phyloP scores from a whole-genome alignment of 2,797 vertebrate species.

The Phaenicophaeus curvirostris region DNA sequence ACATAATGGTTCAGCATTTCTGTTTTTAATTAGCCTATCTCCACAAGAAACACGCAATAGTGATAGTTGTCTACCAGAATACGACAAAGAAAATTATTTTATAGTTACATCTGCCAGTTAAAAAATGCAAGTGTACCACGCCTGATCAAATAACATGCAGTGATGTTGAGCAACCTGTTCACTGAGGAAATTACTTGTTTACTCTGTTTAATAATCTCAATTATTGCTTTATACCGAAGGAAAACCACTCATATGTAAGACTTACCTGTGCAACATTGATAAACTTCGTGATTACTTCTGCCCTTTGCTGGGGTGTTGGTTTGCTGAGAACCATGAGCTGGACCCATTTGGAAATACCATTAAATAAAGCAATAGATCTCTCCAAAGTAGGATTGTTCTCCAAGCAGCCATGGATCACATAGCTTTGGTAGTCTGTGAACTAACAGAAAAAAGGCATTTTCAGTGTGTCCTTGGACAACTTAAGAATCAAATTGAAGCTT shows the following conservation, averaged over 20 bases:
- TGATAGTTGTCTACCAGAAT: neutral
- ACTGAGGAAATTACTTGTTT: neutral
- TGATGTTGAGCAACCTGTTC: neutral
- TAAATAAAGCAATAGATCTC: constrained; percentile 95
- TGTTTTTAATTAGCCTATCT: neutral
- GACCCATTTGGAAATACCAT: constrained; percentile 96
- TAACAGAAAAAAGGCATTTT: constrained; percentile 64
- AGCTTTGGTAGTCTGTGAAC: constrained; percentile 97
- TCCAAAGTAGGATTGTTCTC: constrained; percentile 94
- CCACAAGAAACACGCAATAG: neutral
- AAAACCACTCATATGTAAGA: neutral
- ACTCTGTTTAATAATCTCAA: neutral
- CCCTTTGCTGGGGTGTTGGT: constrained; percentile 92
- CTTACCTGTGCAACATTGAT: constrained; percentile 95
- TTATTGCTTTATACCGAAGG: neutral
- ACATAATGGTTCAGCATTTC: neutral
- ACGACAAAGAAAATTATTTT: neutral
- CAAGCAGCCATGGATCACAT: constrained; percentile 92
- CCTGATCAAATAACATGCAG: neutral
- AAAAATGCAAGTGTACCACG: neutral
- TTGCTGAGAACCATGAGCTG: constrained; percentile 98
- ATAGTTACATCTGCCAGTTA: neutral
- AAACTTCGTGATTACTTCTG: constrained; percentile 95
- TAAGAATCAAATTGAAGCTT: neutral
- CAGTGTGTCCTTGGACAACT: neutral